Evolutionary conservation across 2,797 vertebrate species (phyloP), one percentile per base, ranked within the genome.

Genomic region (Microctenopoma lineatum): DNA sequence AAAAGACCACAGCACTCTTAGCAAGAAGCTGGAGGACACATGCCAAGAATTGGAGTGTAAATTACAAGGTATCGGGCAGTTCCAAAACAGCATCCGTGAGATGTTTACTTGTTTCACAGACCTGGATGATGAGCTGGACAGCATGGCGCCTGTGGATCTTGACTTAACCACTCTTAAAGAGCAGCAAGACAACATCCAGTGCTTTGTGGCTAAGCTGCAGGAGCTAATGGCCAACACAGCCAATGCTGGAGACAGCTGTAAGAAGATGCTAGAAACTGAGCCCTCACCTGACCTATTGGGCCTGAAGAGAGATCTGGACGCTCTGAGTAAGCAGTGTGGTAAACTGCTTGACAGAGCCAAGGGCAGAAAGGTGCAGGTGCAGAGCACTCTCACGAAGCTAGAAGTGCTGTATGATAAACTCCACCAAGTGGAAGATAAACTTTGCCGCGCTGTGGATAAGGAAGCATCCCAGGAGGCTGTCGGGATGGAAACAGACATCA

Each of bases 11-110:
- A 80, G 46, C 41, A 58, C 62, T 4, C 83, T 98, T 26, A 95
- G 87, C 62, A 92, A 91, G 77, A 93, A 95, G 36, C 89, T 97
- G 29, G 95, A 96, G 51, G 95, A 97, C 0, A 94, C 93, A 5
- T 99, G 97, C 81, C 94, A 93, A 0, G 93, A 92, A 60, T 79
- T 99, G 77, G 98, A 99, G 81, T 92, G 95, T 48, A 99, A 98
- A 89, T 94, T 99, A 65, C 98, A 98, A 72, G 97, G 97, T 61
- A 98, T 99, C 0, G 96, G 97, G 1, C 96, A 97, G 90, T 99
- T 99, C 84, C 98, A 99, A 87, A 96, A 97, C 85, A 95, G 87
- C 89, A 98, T 98, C 85, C 94, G 98, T 21, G 97, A 98, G 86
- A 98, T 99, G 97, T 99, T 97, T 84, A 89, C 93, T 65, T 90